A percentile compares a stretch with the other conserved stretches of the same genome.
These are phyloP conservation scores for Enoplolaimus lenunculus DNA, from an alignment of 2,888 invertebrate species.

Conservation along the genomic window DNA sequence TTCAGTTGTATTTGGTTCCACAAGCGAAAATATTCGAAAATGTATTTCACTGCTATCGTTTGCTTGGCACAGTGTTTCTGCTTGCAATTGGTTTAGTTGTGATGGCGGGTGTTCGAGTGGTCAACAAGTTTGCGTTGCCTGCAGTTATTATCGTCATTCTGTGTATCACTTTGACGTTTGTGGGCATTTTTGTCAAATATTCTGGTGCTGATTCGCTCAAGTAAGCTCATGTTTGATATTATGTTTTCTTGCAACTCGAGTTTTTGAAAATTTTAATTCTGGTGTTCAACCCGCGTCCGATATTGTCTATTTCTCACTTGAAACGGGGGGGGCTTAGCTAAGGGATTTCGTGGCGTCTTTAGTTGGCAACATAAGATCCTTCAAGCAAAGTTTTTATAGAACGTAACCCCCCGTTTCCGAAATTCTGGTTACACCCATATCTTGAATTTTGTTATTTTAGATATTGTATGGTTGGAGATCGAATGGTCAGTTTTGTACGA, in stretches of 20 bases:
- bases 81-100: conserved; percentile 45
- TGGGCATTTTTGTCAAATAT: conserved; percentile 53
- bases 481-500: conserved; percentile 51
- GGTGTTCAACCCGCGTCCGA: too few species aligned
- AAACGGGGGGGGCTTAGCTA: too few species aligned
- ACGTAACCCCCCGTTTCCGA: too few species aligned
- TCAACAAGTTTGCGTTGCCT: conserved; percentile 45
- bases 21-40: conserved; percentile 44
- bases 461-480: conserved; percentile 81
- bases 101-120: conserved; percentile 45
- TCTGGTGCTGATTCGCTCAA: conserved; percentile 72
- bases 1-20: conserved; percentile 33
- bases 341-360: too few species aligned
- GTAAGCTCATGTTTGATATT: conserved; percentile 47
- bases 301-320: too few species aligned
- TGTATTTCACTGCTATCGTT: conserved; percentile 45
- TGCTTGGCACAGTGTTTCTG: conserved; percentile 45
- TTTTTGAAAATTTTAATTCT: neutral
- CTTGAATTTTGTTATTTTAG: conserved; percentile 52
- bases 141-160: conserved; percentile 34
- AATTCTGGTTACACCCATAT: too few species aligned
- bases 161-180: conserved; percentile 35
- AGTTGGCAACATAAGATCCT: too few species aligned
- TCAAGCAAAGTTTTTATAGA: too few species aligned
- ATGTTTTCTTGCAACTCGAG: neutral